These are phyloP conservation scores for Phymorhynchus buccinoides DNA, from an alignment of 1,140 invertebrate genomes.

Conservation along the genomic window DNA sequence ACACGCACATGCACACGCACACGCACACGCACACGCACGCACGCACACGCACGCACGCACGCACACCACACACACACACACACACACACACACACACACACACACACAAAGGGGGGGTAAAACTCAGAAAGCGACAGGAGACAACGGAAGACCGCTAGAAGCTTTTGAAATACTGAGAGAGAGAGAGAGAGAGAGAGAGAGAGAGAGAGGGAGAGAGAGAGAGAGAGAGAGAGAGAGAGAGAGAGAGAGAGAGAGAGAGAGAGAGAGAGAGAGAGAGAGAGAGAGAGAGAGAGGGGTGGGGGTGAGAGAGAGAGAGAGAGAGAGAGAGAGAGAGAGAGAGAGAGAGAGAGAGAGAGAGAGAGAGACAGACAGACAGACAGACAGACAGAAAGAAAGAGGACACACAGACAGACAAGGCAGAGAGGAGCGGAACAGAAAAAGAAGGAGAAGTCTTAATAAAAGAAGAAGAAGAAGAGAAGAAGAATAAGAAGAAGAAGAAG, in stretches of 20 bases:
- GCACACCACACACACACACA: too few relatives aligned
- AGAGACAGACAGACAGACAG: too few relatives aligned
- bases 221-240: constrained; percentile 4
- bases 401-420: too few relatives aligned
- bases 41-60: too few relatives aligned
- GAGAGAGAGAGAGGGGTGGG: background rate
- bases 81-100: too few relatives aligned
- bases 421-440: background rate
- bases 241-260: background rate
- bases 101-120: too few relatives aligned
- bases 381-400: too few relatives aligned
- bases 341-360: too few relatives aligned
- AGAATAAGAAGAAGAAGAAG: background rate
- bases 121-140: too few relatives aligned
- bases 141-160: background rate
- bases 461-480: background rate
- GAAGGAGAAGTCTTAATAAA: background rate
- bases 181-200: background rate
- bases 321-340: too few relatives aligned
- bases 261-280: background rate
- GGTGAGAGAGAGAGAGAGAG: background rate
- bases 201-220: background rate
- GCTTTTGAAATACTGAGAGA: background rate
- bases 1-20: too few relatives aligned
- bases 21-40: too few relatives aligned